Evolutionary conservation across 2,113 vertebrate genomes (phyloP).

Genomic region (Cryptoleucopteryx plumbea): DNA sequence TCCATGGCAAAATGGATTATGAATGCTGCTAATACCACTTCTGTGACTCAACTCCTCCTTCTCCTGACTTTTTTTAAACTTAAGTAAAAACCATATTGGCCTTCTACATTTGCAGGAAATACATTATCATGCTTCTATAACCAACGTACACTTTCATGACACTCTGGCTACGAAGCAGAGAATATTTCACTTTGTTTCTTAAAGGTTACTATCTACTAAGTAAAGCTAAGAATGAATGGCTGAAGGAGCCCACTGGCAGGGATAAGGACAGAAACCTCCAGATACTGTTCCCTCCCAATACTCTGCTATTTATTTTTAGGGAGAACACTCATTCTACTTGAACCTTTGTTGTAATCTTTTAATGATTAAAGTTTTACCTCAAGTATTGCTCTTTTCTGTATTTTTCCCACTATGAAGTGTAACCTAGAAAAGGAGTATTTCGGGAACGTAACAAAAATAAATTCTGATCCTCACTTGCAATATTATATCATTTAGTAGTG

Average conservation of each 20-base stretch:
- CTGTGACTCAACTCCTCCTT: not conserved
- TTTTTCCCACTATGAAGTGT: not conserved
- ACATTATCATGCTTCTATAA: not conserved
- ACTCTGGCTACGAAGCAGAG: not conserved
- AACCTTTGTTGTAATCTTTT: not conserved
- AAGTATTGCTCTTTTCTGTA: not conserved
- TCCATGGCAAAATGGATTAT: conserved; percentile 55
- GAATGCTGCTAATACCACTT: not conserved
- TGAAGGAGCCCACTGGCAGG: not conserved
- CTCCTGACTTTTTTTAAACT: not conserved
- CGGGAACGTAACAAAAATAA: not conserved
- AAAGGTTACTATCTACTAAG: not conserved
- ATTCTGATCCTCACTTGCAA: not conserved
- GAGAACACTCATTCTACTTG: not conserved
- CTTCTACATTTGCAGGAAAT: not conserved
- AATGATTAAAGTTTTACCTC: not conserved
- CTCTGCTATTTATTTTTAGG: not conserved
- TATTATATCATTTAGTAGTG: not conserved
- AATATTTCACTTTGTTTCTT: not conserved
- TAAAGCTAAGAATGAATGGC: not conserved
- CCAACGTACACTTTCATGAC: not conserved
- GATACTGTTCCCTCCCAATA: not conserved
- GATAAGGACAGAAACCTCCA: not conserved
- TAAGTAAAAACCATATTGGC: not conserved
- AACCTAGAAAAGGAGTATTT: not conserved